Conservation (phyloP, 2,888 invertebrate species). For the Dascillus cervinus region DNA sequence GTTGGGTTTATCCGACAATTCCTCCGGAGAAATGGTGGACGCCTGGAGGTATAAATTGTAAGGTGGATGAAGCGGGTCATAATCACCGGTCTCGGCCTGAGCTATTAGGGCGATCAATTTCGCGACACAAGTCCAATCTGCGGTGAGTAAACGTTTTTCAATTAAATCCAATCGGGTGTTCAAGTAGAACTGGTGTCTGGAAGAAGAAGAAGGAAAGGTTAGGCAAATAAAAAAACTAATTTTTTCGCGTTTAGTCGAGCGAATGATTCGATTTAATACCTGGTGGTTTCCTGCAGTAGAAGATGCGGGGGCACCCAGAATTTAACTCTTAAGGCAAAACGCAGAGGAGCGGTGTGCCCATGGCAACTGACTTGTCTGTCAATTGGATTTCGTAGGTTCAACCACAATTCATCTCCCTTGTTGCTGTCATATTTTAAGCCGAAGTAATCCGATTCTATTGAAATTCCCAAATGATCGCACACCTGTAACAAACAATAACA, state of each 20-base stretch:
- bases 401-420: slow-evolving; percentile 71
- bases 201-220: slow-evolving; percentile 21
- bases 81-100: slow-evolving; percentile 67
- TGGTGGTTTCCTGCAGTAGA: slow-evolving; percentile 75
- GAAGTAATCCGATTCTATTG: slow-evolving; percentile 83
- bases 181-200: slow-evolving; percentile 74
- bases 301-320: slow-evolving; percentile 89
- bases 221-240: slow-evolving; percentile 1
- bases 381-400: slow-evolving; percentile 77
- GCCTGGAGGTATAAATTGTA: slow-evolving; percentile 56
- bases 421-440: slow-evolving; percentile 61
- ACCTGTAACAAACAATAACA: slow-evolving; percentile 52
- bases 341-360: slow-evolving; percentile 53
- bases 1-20: slow-evolving; percentile 50
- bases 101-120: slow-evolving; percentile 70
- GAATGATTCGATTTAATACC: slow-evolving; percentile 39
- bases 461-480: slow-evolving; percentile 73
- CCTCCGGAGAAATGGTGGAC: slow-evolving; percentile 53
- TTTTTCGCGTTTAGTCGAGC: not conserved
- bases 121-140: slow-evolving; percentile 61
- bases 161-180: slow-evolving; percentile 71
- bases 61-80: slow-evolving; percentile 53
- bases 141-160: slow-evolving; percentile 64
- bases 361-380: slow-evolving; percentile 56
- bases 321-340: slow-evolving; percentile 71